Conservation (phyloP, 1,140 invertebrate species). For the Rhagoletis pomonella region DNA sequence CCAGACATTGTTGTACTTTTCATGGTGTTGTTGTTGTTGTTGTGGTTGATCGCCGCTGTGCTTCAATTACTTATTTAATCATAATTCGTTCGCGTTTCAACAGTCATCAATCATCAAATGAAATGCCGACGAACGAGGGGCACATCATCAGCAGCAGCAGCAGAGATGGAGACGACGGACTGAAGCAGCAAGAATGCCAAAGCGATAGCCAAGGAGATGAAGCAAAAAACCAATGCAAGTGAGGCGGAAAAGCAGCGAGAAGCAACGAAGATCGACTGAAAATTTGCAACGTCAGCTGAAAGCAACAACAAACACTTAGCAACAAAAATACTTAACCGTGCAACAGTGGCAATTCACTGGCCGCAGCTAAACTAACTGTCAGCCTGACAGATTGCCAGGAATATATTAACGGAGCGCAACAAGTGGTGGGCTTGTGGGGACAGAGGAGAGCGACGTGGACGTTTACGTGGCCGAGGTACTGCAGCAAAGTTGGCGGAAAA, state of each 20-base stretch:
- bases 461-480: background rate
- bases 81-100: conserved; percentile 69
- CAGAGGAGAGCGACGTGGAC: background rate
- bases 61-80: conserved; percentile 73
- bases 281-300: background rate
- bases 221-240: background rate
- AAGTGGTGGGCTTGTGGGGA: conserved; percentile 55
- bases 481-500: background rate
- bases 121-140: conserved; percentile 49
- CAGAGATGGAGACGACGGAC: background rate
- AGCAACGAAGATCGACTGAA: conserved; percentile 4
- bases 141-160: background rate
- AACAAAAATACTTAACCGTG: background rate
- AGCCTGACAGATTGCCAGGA: conserved; percentile 70
- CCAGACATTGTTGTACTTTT: too few relatives aligned
- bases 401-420: conserved; percentile 53
- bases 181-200: background rate
- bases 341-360: too few relatives aligned
- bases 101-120: conserved; percentile 56
- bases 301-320: background rate
- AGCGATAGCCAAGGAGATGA: background rate
- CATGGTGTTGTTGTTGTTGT: background rate
- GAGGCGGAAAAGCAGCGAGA: background rate
- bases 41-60: background rate
- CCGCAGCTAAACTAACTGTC: conserved; percentile 59